Base-by-base conservation (phyloP, 2,797 vertebrate genomes). In the Graptemys geographica region DNA sequence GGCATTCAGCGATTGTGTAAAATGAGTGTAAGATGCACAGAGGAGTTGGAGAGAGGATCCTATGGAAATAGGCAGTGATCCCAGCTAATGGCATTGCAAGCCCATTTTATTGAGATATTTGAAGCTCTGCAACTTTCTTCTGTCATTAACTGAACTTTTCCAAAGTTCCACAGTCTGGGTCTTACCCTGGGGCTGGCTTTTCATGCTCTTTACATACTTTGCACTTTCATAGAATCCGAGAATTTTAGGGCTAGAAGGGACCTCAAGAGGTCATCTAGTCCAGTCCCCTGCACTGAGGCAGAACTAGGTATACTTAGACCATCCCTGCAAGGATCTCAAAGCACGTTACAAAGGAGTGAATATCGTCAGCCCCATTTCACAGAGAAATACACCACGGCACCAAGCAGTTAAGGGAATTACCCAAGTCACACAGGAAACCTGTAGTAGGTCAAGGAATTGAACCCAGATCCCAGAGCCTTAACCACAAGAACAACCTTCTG, bases 61-160 rank as follows among this genome's bases (percentile, higher is more conserved):
- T 37, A 28, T 79, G 44, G 69, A 91, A 94, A 91, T 47, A 93
- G 78, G 84, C 87, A 90, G 57, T 3, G 47, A 90, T 91, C 74
- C 86, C 93, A 92, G 59, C 81, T 92, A 94, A 86, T 47, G 7
- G 82, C 88, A 92, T 0, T 87, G 83, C 81, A 94, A 90, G 81
- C 19, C 59, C 19, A 37, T 57, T 94, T 92, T 69, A 83, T 76
- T 23, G 37, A 79, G 79, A 76, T 93, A 44, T 72, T 12, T 41
- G 52, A 47, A 88, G 59, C 31, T 57, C 52, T 84, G 28, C n/a
- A 72, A 83, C 28, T 89, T 90, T 59, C 90, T 80, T 21, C 72
- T 13, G 52, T 3, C 15, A 83, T 10, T 2, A 1, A 89, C 94
- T 37, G 65, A 81, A 31, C 62, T 90, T 49, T 84, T 81, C 86